A percentile compares a stretch with the other conserved stretches of the same genome.
Evolutionary conservation across 2,888 invertebrate genomes (phyloP).

Genomic region (Chrysolina haemoptera): DNA sequence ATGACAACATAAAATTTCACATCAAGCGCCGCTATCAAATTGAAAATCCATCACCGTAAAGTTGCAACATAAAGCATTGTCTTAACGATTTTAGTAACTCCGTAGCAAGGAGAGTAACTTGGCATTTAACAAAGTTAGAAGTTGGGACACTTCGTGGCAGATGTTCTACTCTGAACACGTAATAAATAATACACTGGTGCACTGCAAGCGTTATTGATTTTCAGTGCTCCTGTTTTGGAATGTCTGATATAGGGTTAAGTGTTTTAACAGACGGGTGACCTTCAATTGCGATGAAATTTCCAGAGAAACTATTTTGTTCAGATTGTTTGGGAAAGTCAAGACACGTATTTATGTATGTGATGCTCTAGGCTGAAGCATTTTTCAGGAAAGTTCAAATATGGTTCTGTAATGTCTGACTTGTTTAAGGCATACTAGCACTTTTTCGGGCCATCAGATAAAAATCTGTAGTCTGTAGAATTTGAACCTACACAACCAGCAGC

Average conservation of each 20-base stretch:
- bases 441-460: too few species aligned
- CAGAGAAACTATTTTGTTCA: neutral
- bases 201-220: conserved; percentile 4
- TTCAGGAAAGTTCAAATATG: too few species aligned
- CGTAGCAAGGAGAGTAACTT: neutral
- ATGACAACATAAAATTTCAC: neutral
- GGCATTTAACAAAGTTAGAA: conserved; percentile 6
- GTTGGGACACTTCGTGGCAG: conserved; percentile 9
- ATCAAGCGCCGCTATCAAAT: neutral
- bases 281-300: neutral
- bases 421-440: too few species aligned
- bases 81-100: neutral
- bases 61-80: neutral
- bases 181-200: conserved; percentile 13
- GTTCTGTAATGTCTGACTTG: too few species aligned
- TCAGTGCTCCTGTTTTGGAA: neutral
- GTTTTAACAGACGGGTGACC: neutral
- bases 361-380: too few species aligned
- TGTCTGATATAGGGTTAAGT: neutral
- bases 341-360: too few species aligned
- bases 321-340: too few species aligned
- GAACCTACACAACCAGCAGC: too few species aligned
- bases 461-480: too few species aligned
- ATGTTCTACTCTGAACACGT: conserved; percentile 4
- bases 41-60: neutral